Evolutionary conservation across 2,113 vertebrate genomes (phyloP).

Genomic region (Poecile atricapillus): DNA sequence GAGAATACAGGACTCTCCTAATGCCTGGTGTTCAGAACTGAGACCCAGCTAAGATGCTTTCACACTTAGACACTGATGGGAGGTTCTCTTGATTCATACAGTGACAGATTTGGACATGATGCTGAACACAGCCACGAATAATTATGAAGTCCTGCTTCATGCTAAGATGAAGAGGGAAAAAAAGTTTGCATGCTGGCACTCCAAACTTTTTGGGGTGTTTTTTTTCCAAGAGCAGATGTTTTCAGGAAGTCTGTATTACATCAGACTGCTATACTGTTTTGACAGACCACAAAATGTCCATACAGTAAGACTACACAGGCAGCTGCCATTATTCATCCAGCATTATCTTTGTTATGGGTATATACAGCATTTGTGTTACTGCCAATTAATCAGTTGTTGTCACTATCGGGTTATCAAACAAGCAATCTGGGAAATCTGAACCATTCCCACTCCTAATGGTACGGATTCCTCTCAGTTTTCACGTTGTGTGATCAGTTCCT

Average conservation of each 20-base stretch:
- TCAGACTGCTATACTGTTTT: conserved; percentile 1
- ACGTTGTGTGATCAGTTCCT: not conserved
- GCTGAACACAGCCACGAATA: not conserved
- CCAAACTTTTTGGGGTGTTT: not conserved
- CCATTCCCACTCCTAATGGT: not conserved
- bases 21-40: not conserved
- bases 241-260: not conserved
- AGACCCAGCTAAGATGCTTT: not conserved
- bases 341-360: conserved; percentile 2
- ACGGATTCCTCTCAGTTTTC: not conserved
- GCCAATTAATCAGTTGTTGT: conserved; percentile 53
- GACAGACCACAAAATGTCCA: conserved; percentile 28
- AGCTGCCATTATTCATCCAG: conserved; percentile 26
- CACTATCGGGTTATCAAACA: conserved; percentile 48
- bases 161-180: not conserved
- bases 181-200: not conserved
- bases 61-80: rapidly evolving
- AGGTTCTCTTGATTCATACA: not conserved
- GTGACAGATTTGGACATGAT: not conserved
- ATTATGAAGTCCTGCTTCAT: not conserved
- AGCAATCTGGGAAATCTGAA: conserved; percentile 45
- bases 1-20: not conserved
- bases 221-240: conserved; percentile 9
- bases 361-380: conserved; percentile 3
- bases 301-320: not conserved